A percentile compares a stretch with the other conserved stretches of the same genome.
phyloP scores from a whole-genome alignment of 2,797 vertebrate species.

The Sebastes itinus region DNA sequence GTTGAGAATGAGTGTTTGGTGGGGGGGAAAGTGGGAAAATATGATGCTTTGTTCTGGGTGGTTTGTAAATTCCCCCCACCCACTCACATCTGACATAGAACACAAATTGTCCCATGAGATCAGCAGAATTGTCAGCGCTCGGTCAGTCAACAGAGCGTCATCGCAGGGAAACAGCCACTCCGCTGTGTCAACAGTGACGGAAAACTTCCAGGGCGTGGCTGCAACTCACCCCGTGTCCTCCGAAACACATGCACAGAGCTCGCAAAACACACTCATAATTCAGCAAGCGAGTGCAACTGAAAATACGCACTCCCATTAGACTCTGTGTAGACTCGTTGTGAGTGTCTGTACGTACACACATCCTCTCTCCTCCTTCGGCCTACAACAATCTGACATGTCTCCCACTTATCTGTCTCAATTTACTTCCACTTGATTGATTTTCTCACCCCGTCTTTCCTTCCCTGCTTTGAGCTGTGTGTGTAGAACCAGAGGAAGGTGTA shows the following conservation, averaged over 20 bases:
- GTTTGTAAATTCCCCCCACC: constrained; percentile 40
- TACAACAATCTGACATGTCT: constrained; percentile 39
- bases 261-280: constrained; percentile 40
- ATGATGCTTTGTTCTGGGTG: constrained; percentile 13
- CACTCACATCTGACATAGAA: constrained; percentile 32
- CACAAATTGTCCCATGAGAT: constrained; percentile 43
- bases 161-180: constrained; percentile 68
- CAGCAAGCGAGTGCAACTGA: constrained; percentile 18
- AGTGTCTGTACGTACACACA: neutral
- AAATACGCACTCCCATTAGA: constrained; percentile 28
- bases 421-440: constrained; percentile 60
- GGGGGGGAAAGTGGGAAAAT: neutral
- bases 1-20: constrained; percentile 19
- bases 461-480: constrained; percentile 54
- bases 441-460: constrained; percentile 45
- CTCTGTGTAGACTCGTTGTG: constrained; percentile 2
- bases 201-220: constrained; percentile 74
- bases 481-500: constrained; percentile 60
- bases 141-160: constrained; percentile 65
- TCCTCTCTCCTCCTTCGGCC: neutral
- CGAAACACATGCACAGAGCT: constrained; percentile 8
- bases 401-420: constrained; percentile 54
- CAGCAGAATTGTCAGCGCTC: constrained; percentile 27
- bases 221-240: constrained; percentile 49
- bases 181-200: constrained; percentile 74